phyloP scores from a whole-genome alignment of 2,888 invertebrate species.

The Callyntrura guangdongensis region DNA sequence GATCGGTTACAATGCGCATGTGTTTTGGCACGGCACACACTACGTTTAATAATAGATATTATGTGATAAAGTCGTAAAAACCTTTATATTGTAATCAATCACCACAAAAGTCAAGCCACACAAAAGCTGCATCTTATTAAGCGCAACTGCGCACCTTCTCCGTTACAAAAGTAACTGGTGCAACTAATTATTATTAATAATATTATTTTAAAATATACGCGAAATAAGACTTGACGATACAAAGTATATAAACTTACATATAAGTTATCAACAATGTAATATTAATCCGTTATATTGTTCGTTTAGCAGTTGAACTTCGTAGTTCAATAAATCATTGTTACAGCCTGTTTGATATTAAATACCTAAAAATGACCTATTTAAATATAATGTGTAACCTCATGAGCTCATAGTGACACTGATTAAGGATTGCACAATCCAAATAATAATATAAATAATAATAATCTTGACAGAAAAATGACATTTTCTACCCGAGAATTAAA shows the following conservation, averaged over 20 bases:
- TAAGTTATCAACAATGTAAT: neutral
- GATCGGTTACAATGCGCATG: no score
- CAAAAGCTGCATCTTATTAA: no score
- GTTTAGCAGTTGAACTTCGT: constrained; percentile 21
- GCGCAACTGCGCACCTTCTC: no score
- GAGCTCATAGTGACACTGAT: constrained; percentile 76
- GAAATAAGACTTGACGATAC: constrained; percentile 39
- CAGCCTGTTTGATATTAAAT: constrained; percentile 34
- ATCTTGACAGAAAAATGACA: constrained; percentile 74
- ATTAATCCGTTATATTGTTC: neutral
- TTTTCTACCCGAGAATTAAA: constrained; percentile 70
- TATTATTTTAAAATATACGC: neutral
- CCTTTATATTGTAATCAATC: no score
- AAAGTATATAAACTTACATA: neutral
- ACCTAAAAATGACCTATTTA: constrained; percentile 42
- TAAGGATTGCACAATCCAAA: constrained; percentile 47
- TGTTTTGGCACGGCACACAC: no score
- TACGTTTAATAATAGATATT: neutral
- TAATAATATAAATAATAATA: constrained; percentile 44
- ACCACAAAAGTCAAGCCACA: no score
- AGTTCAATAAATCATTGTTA: constrained; percentile 15
- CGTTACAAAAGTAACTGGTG: no score
- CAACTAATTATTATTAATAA: no score
- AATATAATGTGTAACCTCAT: constrained; percentile 73
- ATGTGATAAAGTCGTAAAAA: neutral